phyloP scores from a whole-genome alignment of 1,140 invertebrate species.

The Anadara kagoshimensis region DNA sequence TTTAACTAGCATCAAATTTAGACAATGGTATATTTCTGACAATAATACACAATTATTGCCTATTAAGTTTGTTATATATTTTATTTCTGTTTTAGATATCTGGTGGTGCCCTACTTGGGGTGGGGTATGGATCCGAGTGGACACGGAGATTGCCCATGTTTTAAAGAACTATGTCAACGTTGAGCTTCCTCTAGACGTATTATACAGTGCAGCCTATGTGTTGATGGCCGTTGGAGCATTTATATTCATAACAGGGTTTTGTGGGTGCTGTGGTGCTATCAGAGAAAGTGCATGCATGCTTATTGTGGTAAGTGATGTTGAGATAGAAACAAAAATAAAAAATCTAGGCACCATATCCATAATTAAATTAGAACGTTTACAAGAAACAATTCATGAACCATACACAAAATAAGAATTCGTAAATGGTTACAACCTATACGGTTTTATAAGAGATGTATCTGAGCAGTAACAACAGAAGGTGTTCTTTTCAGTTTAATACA shows the following conservation, averaged over 20 bases:
- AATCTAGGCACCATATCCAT: too few species aligned
- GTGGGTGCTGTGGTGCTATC: slow-evolving; percentile 92
- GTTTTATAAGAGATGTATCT: background rate
- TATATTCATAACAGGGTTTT: slow-evolving; percentile 88
- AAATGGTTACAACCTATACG: too few species aligned
- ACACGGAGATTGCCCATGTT: slow-evolving; percentile 80
- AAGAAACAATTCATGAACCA: too few species aligned
- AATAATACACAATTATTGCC: too few species aligned
- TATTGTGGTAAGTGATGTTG: slow-evolving; percentile 77
- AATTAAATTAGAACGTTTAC: too few species aligned
- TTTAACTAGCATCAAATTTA: too few species aligned
- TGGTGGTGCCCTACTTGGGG: slow-evolving; percentile 81
- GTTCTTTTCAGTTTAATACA: too few species aligned
- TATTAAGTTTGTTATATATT: too few species aligned
- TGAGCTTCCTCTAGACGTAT: slow-evolving; percentile 74
- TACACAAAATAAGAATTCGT: too few species aligned
- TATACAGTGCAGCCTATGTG: slow-evolving; percentile 72
- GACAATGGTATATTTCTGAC: too few species aligned
- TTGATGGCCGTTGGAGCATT: slow-evolving; percentile 85
- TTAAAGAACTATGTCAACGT: slow-evolving; percentile 65
- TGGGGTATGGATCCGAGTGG: slow-evolving; percentile 85
- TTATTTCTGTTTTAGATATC: slow-evolving; percentile 80
- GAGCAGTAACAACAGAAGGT: background rate
- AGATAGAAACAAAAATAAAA: too few species aligned
- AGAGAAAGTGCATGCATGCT: slow-evolving; percentile 90